Percentiles rank a stretch among this genome's conserved stretches.
These are phyloP conservation scores for Odiellus spinosus DNA, from an alignment of 2,888 invertebrate species.

Conservation along the genomic window DNA sequence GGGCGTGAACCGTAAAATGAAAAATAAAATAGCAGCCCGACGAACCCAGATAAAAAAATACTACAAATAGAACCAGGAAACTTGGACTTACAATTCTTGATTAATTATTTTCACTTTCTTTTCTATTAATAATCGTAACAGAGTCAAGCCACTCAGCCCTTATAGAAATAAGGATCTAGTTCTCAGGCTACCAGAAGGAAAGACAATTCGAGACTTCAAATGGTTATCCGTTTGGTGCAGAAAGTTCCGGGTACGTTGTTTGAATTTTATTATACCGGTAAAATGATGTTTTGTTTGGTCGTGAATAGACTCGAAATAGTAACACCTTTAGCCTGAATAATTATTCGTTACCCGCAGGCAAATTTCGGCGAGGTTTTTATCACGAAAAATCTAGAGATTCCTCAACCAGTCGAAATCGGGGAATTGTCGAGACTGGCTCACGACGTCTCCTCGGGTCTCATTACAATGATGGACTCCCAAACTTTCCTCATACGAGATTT, in stretches of 20 bases:
- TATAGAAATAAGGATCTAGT: constrained; percentile 46
- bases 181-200: constrained; percentile 63
- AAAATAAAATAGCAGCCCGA: too few relatives aligned
- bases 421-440: constrained; percentile 75
- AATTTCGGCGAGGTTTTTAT: constrained; percentile 76
- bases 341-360: too few relatives aligned
- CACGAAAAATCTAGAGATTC: constrained; percentile 56
- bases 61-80: too few relatives aligned
- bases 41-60: too few relatives aligned
- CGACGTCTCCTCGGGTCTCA: constrained; percentile 74
- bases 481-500: constrained; percentile 82
- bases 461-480: constrained; percentile 75
- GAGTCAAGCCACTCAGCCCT: constrained; percentile 16
- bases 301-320: too few relatives aligned
- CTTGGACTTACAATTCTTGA: too few relatives aligned
- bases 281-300: too few relatives aligned
- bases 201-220: constrained; percentile 67
- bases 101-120: background rate
- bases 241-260: constrained; percentile 61
- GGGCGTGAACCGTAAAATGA: too few relatives aligned
- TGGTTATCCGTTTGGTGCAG: constrained; percentile 87
- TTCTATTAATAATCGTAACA: constrained; percentile 4
- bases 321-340: too few relatives aligned
- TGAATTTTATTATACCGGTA: too few relatives aligned
- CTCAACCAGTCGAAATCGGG: constrained; percentile 60